Conservation (phyloP, 2,113 vertebrate genomes). For the Microtus montanus region DNA sequence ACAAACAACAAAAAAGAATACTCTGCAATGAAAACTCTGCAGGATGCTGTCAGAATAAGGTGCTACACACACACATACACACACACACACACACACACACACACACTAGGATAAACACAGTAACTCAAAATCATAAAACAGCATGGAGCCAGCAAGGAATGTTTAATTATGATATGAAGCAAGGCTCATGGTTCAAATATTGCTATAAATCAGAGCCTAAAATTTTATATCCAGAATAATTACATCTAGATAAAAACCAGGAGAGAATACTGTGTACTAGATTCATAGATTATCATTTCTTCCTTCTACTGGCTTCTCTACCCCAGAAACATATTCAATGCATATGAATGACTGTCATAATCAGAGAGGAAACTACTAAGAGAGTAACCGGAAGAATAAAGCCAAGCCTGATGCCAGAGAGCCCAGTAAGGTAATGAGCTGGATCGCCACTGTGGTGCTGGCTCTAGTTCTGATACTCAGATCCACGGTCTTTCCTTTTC, state of each 20-base stretch:
- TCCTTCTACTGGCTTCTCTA: background rate
- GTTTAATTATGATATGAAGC: background rate
- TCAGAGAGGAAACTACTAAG: background rate
- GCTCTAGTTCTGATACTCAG: background rate
- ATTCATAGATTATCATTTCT: conserved; percentile 1
- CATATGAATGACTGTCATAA: background rate
- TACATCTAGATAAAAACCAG: background rate
- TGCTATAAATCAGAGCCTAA: background rate
- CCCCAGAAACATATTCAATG: conserved; percentile 35
- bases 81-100: background rate
- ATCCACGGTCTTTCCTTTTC: background rate
- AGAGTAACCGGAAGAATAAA: background rate
- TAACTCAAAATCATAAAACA: background rate
- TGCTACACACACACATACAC: background rate
- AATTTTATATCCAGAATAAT: background rate
- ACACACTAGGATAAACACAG: background rate
- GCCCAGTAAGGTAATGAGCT: background rate
- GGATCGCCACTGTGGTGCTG: background rate
- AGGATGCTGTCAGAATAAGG: background rate
- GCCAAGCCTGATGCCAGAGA: background rate
- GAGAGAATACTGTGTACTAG: background rate
- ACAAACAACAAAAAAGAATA: background rate
- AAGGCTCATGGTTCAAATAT: background rate
- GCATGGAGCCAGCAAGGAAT: background rate
- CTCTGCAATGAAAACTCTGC: background rate